Evolutionary conservation across 2,113 vertebrate genomes (phyloP), one percentile per base, ranked within the genome.

Genomic region (Passer montanus): DNA sequence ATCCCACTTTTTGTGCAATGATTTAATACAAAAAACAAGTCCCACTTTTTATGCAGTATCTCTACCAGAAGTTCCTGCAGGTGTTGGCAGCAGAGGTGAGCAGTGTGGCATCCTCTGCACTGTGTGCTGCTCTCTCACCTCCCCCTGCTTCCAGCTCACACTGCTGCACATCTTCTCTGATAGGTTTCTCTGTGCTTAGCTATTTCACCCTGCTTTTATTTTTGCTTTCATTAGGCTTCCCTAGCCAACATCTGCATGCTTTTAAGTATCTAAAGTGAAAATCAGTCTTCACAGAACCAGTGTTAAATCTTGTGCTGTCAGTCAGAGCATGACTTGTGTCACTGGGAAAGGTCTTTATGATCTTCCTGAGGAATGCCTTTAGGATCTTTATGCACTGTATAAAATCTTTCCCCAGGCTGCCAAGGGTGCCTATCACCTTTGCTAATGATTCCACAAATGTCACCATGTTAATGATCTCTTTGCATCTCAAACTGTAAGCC

Each of bases 371-470:
- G 27, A 63, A 24, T 1, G 1, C 66, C 56, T 90, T 14, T 31
- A 74, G 52, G 81, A 78, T 59, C 35, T 84, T 90, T 92, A 55
- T 75, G 52, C 78, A 53, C 47, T 80, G 13, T 52, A n/a, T 80
- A 66, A 91, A 90, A 79, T 78, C 72, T 83, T 84, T 85, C 53
- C 33, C 21, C 39, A 82, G 69, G 76, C 74, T 95, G 53, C 56
- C 41, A 88, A 72, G 33, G 43, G 35, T 80, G 56, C 60, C 58
- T 83, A 19, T 89, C 44, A 77, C 82, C 80, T 92, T 91, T 96
- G 76, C 41, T 94, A 93, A 96, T 90, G 87, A 94, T 86, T 90
- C 47, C 33, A 23, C 47, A 95, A 89, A 94, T 86, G 80, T 83
- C 78, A 80, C 28, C 11, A 20, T 87, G 77, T 77, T 96, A 92